Conservation (phyloP, 2,113 vertebrate genomes). For the Hippocampus zosterae region DNA sequence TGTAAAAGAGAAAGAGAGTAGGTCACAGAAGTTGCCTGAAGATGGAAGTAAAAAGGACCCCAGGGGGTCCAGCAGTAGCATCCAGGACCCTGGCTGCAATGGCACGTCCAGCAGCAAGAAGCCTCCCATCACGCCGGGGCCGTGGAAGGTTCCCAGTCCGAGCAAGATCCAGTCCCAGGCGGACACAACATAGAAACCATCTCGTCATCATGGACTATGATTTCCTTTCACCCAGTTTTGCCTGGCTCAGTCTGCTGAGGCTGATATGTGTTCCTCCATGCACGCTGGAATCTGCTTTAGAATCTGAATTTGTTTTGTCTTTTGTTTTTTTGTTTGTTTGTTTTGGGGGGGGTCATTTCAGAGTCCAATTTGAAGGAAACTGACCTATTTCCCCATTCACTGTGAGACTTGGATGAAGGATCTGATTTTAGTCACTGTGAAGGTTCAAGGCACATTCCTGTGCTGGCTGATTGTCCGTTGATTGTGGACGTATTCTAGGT, state of each 20-base stretch:
- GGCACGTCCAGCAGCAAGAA: conserved; percentile 71
- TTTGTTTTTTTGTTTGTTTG: neutral
- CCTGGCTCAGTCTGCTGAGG: conserved; percentile 40
- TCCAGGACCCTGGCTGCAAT: conserved; percentile 64
- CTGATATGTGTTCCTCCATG: conserved; percentile 23
- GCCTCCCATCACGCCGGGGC: conserved; percentile 82
- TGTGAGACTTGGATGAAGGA: conserved; percentile 62
- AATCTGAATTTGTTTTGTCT: neutral
- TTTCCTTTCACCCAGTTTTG: conserved; percentile 47
- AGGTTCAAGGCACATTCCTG: conserved; percentile 38
- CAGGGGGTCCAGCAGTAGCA: conserved; percentile 60
- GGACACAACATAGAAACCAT: conserved; percentile 16
- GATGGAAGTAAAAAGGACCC: conserved; percentile 51
- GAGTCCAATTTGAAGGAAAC: conserved; percentile 50
- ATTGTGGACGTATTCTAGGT: conserved; percentile 17
- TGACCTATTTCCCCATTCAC: conserved; percentile 44
- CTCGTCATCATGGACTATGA: conserved; percentile 3
- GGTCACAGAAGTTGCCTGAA: conserved; percentile 14
- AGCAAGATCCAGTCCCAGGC: conserved; percentile 72
- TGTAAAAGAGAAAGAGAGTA: conserved; percentile 34
- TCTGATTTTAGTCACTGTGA: conserved; percentile 25
- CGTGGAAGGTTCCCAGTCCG: conserved; percentile 87
- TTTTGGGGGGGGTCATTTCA: conserved; percentile 24
- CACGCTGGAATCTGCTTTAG: conserved; percentile 19
- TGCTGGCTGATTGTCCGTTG: conserved; percentile 26